Percentiles rank a stretch among this genome's conserved stretches.
Conservation (phyloP, 2,888 invertebrate genomes). For the Heliothis peltigera region DNA sequence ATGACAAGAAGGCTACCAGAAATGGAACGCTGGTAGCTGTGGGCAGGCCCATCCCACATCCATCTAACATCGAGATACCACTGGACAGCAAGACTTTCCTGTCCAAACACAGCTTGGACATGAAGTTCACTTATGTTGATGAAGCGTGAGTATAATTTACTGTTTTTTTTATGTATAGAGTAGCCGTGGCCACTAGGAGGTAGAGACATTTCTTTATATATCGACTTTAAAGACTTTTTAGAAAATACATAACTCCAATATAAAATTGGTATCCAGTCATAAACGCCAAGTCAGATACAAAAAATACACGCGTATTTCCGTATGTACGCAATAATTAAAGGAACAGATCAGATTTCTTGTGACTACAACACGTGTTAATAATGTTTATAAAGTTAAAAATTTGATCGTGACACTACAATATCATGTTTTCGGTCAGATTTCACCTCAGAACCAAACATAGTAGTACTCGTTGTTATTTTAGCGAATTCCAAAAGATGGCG, state of each 20-base stretch:
- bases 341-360: too few species aligned
- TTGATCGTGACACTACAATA: slow-evolving; percentile 8
- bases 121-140: slow-evolving; percentile 98
- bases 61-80: slow-evolving; percentile 97
- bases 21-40: slow-evolving; percentile 92
- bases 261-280: too few species aligned
- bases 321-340: too few species aligned
- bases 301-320: too few species aligned
- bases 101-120: slow-evolving; percentile 97
- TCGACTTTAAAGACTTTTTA: background rate
- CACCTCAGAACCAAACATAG: slow-evolving; percentile 5
- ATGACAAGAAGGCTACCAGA: slow-evolving; percentile 69
- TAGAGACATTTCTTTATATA: too few species aligned
- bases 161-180: too few species aligned
- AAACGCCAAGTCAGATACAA: too few species aligned
- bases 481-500: slow-evolving; percentile 79
- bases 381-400: background rate
- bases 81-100: slow-evolving; percentile 97
- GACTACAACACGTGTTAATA: too few species aligned
- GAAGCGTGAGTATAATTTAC: slow-evolving; percentile 93
- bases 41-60: slow-evolving; percentile 96
- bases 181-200: too few species aligned
- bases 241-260: background rate
- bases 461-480: slow-evolving; percentile 37
- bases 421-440: slow-evolving; percentile 18